Base-by-base conservation (phyloP, 2,888 invertebrate genomes). In the Drosophila birchii region DNA sequence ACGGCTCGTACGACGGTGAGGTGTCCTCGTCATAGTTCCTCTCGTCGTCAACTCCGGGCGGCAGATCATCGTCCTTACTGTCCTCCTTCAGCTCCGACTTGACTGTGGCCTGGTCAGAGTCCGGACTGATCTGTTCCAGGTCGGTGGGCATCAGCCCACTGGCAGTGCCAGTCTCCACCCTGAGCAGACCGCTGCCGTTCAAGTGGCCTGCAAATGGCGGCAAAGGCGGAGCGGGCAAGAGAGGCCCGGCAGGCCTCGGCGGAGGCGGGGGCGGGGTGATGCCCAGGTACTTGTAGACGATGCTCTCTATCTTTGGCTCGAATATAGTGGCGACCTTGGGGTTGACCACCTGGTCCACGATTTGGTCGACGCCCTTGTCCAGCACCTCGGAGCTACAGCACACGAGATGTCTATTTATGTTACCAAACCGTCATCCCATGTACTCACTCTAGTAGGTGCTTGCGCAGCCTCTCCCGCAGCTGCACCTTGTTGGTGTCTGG, bases 341-440 rank as follows among this genome's bases (percentile, higher is more conserved):
- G 92, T 98, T 97, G 0, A 98, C 97, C 0, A 98, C 98, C 94
- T 99, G 98, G 91, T 98, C 98, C 0, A 98, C 98, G 76, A 99
- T 98, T 78, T 98, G 95, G 91, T 98, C 98, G 4, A 98, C 97
- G 11, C 98, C 98, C 79, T 95, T 96, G 88, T 97, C 97, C 78
- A 98, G 93, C 56, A 92, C 97, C 49, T 97, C 97, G 61, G 97
- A 96, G 89, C 97, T 97, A 93, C 2, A 73, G 49, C 34, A 18
- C 39, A 8, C 20, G 20, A 47, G 34, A 16, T 16, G 44, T 55
- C 45, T 47, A 56, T 16, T 56, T 39, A 29, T 38, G 36, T 23
- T 8, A 61, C 59, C 60, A 18, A 58, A 41, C 18, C 34, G 20
- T 32, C 41, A 58, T 39, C 41, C n/a, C 2, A 56, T n/a, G 32